phyloP scores from a whole-genome alignment of 1,140 invertebrate genomes.

The Drosophila persimilis region DNA sequence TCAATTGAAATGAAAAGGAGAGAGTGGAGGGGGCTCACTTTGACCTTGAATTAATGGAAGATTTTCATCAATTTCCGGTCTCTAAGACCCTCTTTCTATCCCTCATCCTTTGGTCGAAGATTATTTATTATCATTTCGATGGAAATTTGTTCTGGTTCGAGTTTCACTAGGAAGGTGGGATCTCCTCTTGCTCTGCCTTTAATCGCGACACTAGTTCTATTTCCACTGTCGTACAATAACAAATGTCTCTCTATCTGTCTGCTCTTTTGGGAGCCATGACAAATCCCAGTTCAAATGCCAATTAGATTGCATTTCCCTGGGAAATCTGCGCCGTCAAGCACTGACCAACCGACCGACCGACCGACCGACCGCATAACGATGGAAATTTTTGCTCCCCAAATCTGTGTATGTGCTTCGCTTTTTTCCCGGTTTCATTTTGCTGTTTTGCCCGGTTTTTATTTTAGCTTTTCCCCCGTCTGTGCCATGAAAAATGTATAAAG shows the following conservation, averaged over 20 bases:
- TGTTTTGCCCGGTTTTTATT: slow-evolving; percentile 1
- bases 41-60: background rate
- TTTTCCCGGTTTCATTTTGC: slow-evolving; percentile 19
- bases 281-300: slow-evolving; percentile 13
- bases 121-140: too few relatives aligned
- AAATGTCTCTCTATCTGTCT: too few relatives aligned
- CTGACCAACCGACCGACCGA: background rate
- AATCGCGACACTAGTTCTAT: background rate
- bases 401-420: background rate
- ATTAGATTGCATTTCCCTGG: slow-evolving; percentile 13
- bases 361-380: background rate
- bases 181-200: background rate
- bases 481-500: slow-evolving; percentile 76
- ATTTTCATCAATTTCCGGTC: too few relatives aligned
- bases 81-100: too few relatives aligned
- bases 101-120: too few relatives aligned
- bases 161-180: too few relatives aligned
- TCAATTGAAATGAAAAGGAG: slow-evolving; percentile 56
- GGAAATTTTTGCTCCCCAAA: background rate
- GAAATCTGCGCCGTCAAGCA: slow-evolving; percentile 2
- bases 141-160: too few relatives aligned
- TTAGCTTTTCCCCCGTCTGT: background rate
- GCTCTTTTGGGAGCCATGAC: background rate
- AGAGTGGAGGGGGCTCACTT: background rate
- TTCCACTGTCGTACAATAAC: too few relatives aligned